A percentile compares a stretch with the other conserved stretches of the same genome.
Evolutionary conservation across 2,797 vertebrate species (phyloP).

Genomic region (Gymnodraco acuticeps): DNA sequence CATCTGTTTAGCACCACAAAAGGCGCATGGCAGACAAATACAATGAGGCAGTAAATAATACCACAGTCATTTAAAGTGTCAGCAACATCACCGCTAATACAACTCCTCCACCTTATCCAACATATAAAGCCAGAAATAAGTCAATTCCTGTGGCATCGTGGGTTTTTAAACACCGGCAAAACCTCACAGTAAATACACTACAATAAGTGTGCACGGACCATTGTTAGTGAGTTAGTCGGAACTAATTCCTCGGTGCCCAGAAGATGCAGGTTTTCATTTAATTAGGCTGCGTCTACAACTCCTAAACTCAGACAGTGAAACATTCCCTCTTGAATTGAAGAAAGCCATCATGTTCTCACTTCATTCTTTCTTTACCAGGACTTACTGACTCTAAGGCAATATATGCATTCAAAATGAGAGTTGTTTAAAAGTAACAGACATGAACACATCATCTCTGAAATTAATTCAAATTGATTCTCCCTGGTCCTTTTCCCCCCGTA

Average conservation of each 20-base stretch:
- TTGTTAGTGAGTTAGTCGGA: slow-evolving; percentile 22
- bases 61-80: slow-evolving; percentile 36
- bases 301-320: slow-evolving; percentile 62
- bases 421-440: slow-evolving; percentile 71
- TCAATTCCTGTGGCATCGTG: slow-evolving; percentile 4
- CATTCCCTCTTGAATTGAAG: slow-evolving; percentile 63
- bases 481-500: neutral
- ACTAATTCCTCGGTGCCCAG: slow-evolving; percentile 30
- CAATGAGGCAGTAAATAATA: slow-evolving; percentile 38
- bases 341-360: slow-evolving; percentile 69
- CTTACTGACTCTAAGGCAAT: slow-evolving; percentile 43
- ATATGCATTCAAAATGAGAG: slow-evolving; percentile 65
- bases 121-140: slow-evolving; percentile 39
- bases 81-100: slow-evolving; percentile 21
- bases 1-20: slow-evolving; percentile 12
- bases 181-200: neutral
- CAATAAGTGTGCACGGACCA: slow-evolving; percentile 1
- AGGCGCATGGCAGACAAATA: slow-evolving; percentile 27
- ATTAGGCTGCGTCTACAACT: slow-evolving; percentile 50
- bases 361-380: slow-evolving; percentile 8
- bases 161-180: slow-evolving; percentile 19
- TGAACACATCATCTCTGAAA: slow-evolving; percentile 67
- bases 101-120: slow-evolving; percentile 30
- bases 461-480: slow-evolving; percentile 76
- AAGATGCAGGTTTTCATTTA: slow-evolving; percentile 61